Evolutionary conservation across 1,140 invertebrate species (phyloP), one percentile per base, ranked within the genome.

Genomic region (Pseudomyrmex concolor): DNA sequence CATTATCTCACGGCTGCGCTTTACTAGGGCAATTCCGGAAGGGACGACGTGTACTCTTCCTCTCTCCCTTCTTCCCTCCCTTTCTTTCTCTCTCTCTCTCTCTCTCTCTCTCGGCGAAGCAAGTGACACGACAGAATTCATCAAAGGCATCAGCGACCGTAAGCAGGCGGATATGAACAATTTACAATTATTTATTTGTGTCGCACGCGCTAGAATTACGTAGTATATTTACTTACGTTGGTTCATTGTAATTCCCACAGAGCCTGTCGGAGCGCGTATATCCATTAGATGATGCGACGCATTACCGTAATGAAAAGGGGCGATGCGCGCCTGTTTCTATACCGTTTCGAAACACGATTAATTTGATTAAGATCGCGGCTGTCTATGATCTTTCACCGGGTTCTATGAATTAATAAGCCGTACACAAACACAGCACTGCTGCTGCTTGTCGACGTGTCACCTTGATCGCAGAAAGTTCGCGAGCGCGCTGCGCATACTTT

Each of bases 51-150:
- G 34, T 55, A 84, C 48, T 71, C 4, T 34, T 34, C 34, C 34
- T 34, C 25, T 34, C 34, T 7, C 34, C 5, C 34, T 34, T 34
- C 34, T 5, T 34, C 34, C 34, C 34, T 34, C 34, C 34, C 5
- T 34, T 34, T 5, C 34, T 7, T 5, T 34, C 5, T 34, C 5
- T 25, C 25, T 25, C 25, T 25, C 2, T 25, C 34, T 34, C 5
- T 5, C 25, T 34, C 25, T 34, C 0, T 34, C 34, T 34, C 5
- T 34, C 34, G 34, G 5, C 22, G 67, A 62, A 48, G 25, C 63
- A 71, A 76, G 81, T 83, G 59, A 55, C 51, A 45, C 64, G 83
- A 84, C 60, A 62, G 57, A 84, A 84, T 84, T 84, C 76, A 84
- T 81, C 76, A 55, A 55, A 55, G 7, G 15, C 63, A 78, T 84